Percentiles rank a stretch among this genome's conserved stretches.
Conservation (phyloP, 2,888 invertebrate species). For the Carpatolechia fugitivella region DNA sequence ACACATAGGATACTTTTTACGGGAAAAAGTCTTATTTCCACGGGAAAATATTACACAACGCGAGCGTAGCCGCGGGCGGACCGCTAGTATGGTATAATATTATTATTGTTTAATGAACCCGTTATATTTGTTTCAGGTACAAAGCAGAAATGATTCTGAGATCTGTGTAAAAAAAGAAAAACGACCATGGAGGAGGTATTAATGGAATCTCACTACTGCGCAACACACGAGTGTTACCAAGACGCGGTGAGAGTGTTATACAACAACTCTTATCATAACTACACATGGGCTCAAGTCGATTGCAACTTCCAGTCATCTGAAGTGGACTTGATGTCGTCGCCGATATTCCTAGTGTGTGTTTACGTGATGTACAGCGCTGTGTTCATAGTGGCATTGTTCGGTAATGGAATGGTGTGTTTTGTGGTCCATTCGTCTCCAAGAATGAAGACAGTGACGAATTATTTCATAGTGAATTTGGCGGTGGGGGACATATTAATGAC, state of each 20-base stretch:
- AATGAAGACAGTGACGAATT: slow-evolving; percentile 96
- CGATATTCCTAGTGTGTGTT: slow-evolving; percentile 81
- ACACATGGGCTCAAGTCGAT: not conserved
- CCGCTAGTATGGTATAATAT: no score
- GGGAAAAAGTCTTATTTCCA: no score
- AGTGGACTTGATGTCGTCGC: slow-evolving; percentile 50
- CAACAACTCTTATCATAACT: slow-evolving; percentile 5
- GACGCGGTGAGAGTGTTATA: not conserved
- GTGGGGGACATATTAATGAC: slow-evolving; percentile 95
- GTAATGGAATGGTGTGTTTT: slow-evolving; percentile 91
- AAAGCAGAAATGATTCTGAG: not conserved
- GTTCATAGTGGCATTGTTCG: slow-evolving; percentile 84
- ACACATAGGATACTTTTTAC: no score
- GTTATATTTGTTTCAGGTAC: slow-evolving; percentile 2
- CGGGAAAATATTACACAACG: no score
- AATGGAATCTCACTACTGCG: not conserved
- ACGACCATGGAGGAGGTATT: not conserved
- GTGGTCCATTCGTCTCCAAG: slow-evolving; percentile 90
- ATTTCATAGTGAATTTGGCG: slow-evolving; percentile 93
- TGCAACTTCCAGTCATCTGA: slow-evolving; percentile 29
- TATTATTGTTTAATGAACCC: no score
- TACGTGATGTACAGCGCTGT: slow-evolving; percentile 86
- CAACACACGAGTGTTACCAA: not conserved
- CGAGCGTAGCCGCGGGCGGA: no score
- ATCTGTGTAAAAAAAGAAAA: not conserved